These are phyloP conservation scores for Anhinga anhinga DNA, from an alignment of 2,113 vertebrate species.

Conservation along the genomic window DNA sequence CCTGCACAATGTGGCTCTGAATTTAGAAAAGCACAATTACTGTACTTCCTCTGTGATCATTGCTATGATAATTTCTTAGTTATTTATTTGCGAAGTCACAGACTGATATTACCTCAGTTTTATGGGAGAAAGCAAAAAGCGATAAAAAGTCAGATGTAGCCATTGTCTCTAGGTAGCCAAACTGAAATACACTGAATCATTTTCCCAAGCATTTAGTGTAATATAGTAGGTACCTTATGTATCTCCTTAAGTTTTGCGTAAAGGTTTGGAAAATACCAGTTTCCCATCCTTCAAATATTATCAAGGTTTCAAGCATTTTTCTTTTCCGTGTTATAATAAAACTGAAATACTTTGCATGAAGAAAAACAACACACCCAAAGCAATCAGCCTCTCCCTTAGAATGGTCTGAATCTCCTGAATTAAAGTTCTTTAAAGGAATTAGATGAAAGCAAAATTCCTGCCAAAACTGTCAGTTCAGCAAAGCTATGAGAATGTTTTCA, in stretches of 20 bases:
- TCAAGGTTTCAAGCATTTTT: not conserved
- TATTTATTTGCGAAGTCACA: not conserved
- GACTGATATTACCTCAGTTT: not conserved
- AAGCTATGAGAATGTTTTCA: not conserved
- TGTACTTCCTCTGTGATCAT: not conserved
- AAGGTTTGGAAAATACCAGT: not conserved
- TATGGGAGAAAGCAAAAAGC: not conserved
- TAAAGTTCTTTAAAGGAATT: not conserved
- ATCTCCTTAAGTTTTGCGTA: not conserved
- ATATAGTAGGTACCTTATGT: not conserved
- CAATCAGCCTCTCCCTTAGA: not conserved
- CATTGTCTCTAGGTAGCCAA: not conserved
- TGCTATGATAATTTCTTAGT: not conserved
- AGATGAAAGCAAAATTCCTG: not conserved
- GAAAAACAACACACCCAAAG: not conserved
- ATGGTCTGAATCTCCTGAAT: not conserved
- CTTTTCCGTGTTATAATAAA: not conserved
- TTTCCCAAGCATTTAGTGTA: not conserved
- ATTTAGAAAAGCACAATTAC: not conserved
- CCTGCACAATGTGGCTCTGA: not conserved
- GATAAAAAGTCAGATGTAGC: not conserved
- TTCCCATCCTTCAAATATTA: not conserved
- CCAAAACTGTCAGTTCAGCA: not conserved
- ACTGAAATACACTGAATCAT: not conserved
- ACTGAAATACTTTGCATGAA: not conserved